phyloP scores from a whole-genome alignment of 2,888 invertebrate genomes.

The Boloria selene region DNA sequence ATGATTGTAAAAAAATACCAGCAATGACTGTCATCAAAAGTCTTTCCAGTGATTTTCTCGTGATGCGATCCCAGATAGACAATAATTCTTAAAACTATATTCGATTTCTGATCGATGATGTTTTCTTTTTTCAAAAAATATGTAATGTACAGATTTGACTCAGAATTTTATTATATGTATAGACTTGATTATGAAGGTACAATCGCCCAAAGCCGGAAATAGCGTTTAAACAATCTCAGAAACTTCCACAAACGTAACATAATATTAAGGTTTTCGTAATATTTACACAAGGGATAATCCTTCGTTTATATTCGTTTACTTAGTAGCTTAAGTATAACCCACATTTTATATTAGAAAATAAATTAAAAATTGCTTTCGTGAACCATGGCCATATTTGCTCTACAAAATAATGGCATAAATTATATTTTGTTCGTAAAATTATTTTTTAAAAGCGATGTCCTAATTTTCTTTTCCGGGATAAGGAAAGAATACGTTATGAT shows the following conservation, averaged over 20 bases:
- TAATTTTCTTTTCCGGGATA: background rate
- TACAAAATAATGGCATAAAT: background rate
- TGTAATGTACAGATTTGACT: too few species aligned
- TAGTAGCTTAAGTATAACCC: slow-evolving; percentile 15
- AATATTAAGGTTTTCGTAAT: slow-evolving; percentile 19
- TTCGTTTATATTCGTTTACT: slow-evolving; percentile 25
- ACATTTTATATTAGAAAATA: slow-evolving; percentile 14
- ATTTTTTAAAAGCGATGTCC: background rate
- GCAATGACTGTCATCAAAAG: too few species aligned
- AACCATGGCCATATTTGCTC: background rate
- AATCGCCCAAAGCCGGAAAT: slow-evolving; percentile 8
- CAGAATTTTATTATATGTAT: too few species aligned
- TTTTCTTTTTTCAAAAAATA: too few species aligned
- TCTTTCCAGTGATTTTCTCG: too few species aligned
- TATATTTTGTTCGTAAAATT: background rate
- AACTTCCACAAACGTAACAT: slow-evolving; percentile 12
- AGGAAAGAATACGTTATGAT: background rate
- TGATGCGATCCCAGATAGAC: too few species aligned
- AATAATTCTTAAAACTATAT: too few species aligned
- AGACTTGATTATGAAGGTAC: slow-evolving; percentile 7
- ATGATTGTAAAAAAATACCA: too few species aligned
- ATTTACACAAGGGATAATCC: slow-evolving; percentile 22
- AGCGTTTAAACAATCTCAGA: slow-evolving; percentile 10
- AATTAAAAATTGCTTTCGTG: background rate
- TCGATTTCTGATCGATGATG: too few species aligned